Evolutionary conservation across 2,888 invertebrate species (phyloP), one percentile per base, ranked within the genome.

Genomic region (Stenichneumon culpator): DNA sequence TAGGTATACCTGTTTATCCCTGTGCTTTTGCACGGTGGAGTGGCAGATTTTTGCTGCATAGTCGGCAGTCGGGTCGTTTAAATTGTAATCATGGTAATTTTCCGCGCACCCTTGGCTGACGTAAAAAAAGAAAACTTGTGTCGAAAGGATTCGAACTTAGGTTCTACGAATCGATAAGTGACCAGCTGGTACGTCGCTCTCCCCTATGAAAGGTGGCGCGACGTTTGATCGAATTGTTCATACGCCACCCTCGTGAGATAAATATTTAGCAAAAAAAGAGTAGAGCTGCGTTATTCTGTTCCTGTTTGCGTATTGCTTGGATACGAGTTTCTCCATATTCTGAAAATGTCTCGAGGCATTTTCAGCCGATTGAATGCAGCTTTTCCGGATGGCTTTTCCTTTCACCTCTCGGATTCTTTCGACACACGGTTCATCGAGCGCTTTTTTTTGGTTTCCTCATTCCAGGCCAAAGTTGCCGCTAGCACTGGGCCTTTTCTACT

Each of bases 391-490:
- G 25, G 22, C 25, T 36, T 25, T 19, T 32, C 7, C 6, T 19
- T 57, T 39, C 25, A 25, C 44, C 3, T 7, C 14, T 54, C 36
- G 36, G 16, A 22, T 57, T 50, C 70, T n/a, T 52, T 54, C 36
- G 14, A 50, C 2, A 25, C 22, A 60, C 14, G 36, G 9, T 19
- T 19, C 52, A n/a, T 16, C 4, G 52, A 2, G 54, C 9, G 54
- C 11, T 22, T 57, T 57, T 57, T 57, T 25, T 57, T 7, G 36
- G 57, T 72, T 57, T 72, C 25, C 57, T 72, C 44, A 57, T 60
- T 25, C 19, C 44, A 22, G 25, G 22, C 6, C 36, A 22, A 54
- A 70, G 16, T 36, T 19, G 0, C 57, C 14, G 22, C 5, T 25
- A 14, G 3, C 25, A 22, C 25, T 57, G 19, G 1, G 5, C 4